These are phyloP conservation scores for Zaprionus davidi DNA, from an alignment of 1,140 invertebrate genomes.

Conservation along the genomic window DNA sequence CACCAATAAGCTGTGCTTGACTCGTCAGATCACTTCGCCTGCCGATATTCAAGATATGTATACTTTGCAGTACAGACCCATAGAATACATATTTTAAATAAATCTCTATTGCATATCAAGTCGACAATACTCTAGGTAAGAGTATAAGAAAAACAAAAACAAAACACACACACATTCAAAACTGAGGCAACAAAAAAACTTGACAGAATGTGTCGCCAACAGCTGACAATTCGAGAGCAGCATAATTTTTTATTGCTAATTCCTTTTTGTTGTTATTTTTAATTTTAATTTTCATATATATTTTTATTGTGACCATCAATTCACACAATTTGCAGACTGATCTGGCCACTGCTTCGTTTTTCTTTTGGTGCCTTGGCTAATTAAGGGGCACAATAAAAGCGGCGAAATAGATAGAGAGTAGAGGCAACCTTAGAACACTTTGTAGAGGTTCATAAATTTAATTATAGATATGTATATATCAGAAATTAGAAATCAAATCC, in stretches of 20 bases:
- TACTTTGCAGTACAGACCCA: no score
- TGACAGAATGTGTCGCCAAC: conserved; percentile 66
- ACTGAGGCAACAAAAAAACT: conserved; percentile 19
- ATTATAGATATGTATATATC: conserved; percentile 28
- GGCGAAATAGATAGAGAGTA: not conserved
- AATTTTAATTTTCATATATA: conserved; percentile 30
- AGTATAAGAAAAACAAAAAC: conserved; percentile 34
- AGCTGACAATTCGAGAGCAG: conserved; percentile 70
- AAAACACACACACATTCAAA: conserved; percentile 3
- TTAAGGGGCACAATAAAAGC: conserved; percentile 5
- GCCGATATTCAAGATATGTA: no score
- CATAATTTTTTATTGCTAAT: conserved; percentile 53
- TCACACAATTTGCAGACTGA: conserved; percentile 12
- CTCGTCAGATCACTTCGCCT: no score
- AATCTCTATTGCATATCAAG: not conserved
- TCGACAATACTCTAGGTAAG: not conserved
- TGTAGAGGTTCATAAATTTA: conserved; percentile 41
- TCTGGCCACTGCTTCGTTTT: not conserved
- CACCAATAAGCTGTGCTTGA: no score
- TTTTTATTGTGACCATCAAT: conserved; percentile 23
- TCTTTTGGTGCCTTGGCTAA: conserved; percentile 2
- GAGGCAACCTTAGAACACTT: conserved; percentile 5
- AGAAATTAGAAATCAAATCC: conserved; percentile 40
- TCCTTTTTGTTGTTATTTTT: conserved; percentile 27
- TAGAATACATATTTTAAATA: no score